Base-by-base conservation (phyloP, 2,888 invertebrate genomes). In the Microctonus brassicae region DNA sequence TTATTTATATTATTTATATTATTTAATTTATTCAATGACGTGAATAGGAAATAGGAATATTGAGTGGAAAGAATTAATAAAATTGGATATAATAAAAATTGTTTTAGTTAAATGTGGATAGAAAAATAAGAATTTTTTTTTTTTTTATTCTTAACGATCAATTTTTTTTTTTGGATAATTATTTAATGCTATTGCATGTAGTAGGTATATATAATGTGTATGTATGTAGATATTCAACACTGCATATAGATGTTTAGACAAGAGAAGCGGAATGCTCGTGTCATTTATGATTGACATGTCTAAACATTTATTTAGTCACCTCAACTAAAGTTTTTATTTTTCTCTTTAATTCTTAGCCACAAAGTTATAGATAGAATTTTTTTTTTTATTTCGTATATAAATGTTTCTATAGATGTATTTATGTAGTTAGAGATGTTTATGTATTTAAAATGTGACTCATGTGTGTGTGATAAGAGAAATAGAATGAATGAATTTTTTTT, bases 251-350 rank as follows among this genome's bases (percentile, higher is more conserved):
- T 83, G 81, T 82, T 83, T 83, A 81, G 79, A 82, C 80, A 82
- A 77, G 76, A 63, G 63, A 77, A 81, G 79, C 78, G 78, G 78
- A n/a, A 78, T 79, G 76, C 47, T 73, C 75, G 73, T 61, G 76
- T 76, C 78, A 47, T 17, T 79, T 77, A 74, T 81, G 82, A 83
- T 81, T 82, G 82, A 82, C 82, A 76, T 81, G 79, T 81, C 80
- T 80, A 82, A 83, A 83, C 79, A 83, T 83, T 83, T 80, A 75
- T 75, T 82, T 80, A 82, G 81, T 82, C 81, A 79, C 79, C 79
- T 82, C 26, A 13, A 55, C 34, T 13, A 24, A 53, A 34, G 22
- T 53, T 33, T 66, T 55, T 65, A 13, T 65, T 65, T 53, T 26
- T 24, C 29, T 20, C 26, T 57, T 63, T 34, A 52, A n/a, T 69